Percentiles rank a stretch among this genome's conserved stretches.
phyloP scores from a whole-genome alignment of 2,113 vertebrate species.

The Prunella fulvescens region DNA sequence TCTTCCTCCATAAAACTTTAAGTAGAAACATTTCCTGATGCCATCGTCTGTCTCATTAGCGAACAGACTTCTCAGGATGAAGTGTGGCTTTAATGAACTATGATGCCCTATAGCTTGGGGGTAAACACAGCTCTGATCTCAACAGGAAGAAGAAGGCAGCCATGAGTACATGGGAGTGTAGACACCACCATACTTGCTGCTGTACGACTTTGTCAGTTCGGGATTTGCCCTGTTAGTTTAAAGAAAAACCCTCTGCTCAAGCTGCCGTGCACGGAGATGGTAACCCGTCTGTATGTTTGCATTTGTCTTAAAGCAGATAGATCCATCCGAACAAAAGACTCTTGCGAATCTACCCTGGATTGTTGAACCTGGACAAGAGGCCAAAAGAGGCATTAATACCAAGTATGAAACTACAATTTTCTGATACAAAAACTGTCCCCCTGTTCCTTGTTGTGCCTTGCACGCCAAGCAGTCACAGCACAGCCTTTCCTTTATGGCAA shows the following conservation, averaged over 20 bases:
- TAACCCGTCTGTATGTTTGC: slow-evolving; percentile 37
- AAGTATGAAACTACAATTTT: slow-evolving; percentile 99
- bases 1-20: slow-evolving; percentile 4
- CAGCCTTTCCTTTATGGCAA: slow-evolving; percentile 85
- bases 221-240: background rate
- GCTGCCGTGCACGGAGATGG: background rate
- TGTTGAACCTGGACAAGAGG: slow-evolving; percentile 98
- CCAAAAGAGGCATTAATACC: slow-evolving; percentile 99
- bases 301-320: slow-evolving; percentile 87
- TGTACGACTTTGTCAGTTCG: background rate
- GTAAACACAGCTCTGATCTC: background rate
- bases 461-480: slow-evolving; percentile 80
- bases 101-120: background rate
- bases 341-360: slow-evolving; percentile 98
- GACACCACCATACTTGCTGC: background rate
- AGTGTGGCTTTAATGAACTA: background rate
- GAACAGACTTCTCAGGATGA: background rate
- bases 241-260: background rate
- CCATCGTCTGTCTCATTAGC: background rate
- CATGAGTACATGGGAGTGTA: background rate
- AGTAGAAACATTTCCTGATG: background rate
- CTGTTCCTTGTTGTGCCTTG: slow-evolving; percentile 94
- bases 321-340: slow-evolving; percentile 98
- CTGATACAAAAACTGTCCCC: slow-evolving; percentile 88
- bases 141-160: background rate